Percentiles rank a stretch among this genome's conserved stretches.
phyloP scores from a whole-genome alignment of 64 coral and sea anemone genomes.

The Montipora foliosa region DNA sequence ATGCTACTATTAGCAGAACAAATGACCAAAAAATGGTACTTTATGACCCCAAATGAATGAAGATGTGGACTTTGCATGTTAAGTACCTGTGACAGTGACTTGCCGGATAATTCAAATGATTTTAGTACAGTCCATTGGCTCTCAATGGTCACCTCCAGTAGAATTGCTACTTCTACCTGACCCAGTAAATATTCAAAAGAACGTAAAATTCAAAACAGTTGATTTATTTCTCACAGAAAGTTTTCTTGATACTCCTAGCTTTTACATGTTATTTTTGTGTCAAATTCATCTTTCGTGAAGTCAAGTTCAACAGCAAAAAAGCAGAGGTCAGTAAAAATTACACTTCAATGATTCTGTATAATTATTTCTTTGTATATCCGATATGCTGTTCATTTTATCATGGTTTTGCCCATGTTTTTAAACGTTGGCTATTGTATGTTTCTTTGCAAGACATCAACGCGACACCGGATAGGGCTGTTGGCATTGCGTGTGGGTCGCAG shows the following conservation, averaged over 20 bases:
- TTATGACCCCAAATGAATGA: too few relatives aligned
- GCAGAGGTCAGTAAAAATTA: constrained; percentile 7
- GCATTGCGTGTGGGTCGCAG: constrained; percentile 13
- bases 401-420: constrained; percentile 8
- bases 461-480: constrained; percentile 4
- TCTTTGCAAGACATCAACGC: background rate
- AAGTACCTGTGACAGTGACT: too few relatives aligned
- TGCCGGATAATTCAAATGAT: too few relatives aligned
- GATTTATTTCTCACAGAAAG: background rate
- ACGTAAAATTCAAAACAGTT: too few relatives aligned
- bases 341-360: constrained; percentile 11
- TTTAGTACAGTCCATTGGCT: background rate
- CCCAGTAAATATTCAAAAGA: constrained; percentile 3
- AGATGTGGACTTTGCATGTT: too few relatives aligned
- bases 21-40: too few relatives aligned
- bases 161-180: constrained; percentile 2
- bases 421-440: constrained; percentile 16
- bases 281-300: constrained; percentile 16
- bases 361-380: constrained; percentile 10
- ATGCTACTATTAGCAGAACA: too few relatives aligned
- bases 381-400: constrained; percentile 12
- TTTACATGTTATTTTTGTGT: constrained; percentile 13
- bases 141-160: constrained; percentile 3
- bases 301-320: constrained; percentile 16
- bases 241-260: constrained; percentile 8